These are phyloP conservation scores for Leptinotarsa juncta DNA, from an alignment of 2,888 invertebrate species.

Conservation along the genomic window DNA sequence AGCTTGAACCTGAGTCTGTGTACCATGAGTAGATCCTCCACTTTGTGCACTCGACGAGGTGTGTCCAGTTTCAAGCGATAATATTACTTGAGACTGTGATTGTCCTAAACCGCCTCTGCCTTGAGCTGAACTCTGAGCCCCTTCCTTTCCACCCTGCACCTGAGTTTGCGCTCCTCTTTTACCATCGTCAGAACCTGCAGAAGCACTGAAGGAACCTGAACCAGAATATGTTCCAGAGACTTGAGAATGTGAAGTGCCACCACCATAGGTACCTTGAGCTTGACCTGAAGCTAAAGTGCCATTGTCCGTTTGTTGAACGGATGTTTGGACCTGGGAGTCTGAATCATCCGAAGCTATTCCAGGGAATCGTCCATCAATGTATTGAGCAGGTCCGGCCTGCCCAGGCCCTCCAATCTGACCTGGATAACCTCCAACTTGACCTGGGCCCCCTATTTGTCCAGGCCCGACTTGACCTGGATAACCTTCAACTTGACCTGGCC, in stretches of 20 bases:
- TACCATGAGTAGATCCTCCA: conserved; percentile 80
- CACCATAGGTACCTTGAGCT: conserved; percentile 80
- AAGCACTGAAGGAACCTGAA: conserved; percentile 84
- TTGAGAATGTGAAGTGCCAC: conserved; percentile 84
- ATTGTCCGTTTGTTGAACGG: conserved; percentile 69
- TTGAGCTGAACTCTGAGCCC: conserved; percentile 81
- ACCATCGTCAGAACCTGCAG: conserved; percentile 81
- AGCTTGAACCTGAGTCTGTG: conserved; percentile 83
- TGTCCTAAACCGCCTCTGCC: conserved; percentile 79
- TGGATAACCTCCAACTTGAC: conserved; percentile 27
- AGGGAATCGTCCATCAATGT: conserved; percentile 26
- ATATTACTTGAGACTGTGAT: conserved; percentile 81
- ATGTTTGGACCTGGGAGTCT: conserved; percentile 80
- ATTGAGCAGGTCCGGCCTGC: not conserved
- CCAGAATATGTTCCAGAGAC: conserved; percentile 84
- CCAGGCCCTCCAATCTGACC: conserved; percentile 20
- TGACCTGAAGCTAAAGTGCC: conserved; percentile 82
- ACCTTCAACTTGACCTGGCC: conserved; percentile 25
- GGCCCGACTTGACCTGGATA: conserved; percentile 21
- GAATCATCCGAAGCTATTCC: conserved; percentile 69
- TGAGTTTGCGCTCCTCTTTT: conserved; percentile 78
- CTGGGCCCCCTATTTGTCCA: conserved; percentile 28
- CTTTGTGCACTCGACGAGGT: conserved; percentile 82
- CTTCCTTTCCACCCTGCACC: conserved; percentile 79
- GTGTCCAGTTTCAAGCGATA: conserved; percentile 81